Evolutionary conservation across 2,797 vertebrate species (phyloP), one percentile per base, ranked within the genome.

Genomic region (Microctenopoma steveboyesi): DNA sequence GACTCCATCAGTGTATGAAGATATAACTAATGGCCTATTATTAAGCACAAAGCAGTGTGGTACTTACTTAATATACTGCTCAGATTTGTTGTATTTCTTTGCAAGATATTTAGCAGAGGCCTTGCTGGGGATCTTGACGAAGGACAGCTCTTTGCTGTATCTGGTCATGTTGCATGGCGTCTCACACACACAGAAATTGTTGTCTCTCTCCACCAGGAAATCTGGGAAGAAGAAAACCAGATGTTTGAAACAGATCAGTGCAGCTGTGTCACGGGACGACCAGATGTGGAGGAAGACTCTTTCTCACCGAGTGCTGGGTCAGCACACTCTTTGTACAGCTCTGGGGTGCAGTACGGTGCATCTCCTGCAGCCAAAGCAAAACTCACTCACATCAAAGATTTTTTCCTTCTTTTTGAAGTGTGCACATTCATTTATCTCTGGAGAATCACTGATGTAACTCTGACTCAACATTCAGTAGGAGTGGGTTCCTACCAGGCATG

Each of bases 121-220:
- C 85, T 99, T 99, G 95, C 98, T 99, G 88, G 98, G 98, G 81
- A 99, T 99, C 92, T 98, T 98, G 73, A 99, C 98, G 76, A 99
- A 99, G 86, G 97, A 99, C 84, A 99, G 94, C 92, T 99, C 98
- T 90, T 99, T 99, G 86, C 94, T 96, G 18, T 96, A 99, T 85
- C 98, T 95, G 7, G 98, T 99, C 89, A 97, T 95, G 80, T 99
- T 99, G 93, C 98, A 99, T 1, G 98, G 98, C 64, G 97, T 98
- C 85, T 98, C 96, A 9, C 98, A 99, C 66, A 97, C 88, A 69
- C 98, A 99, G 92, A 96, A 99, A 39, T 98, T 95, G 0, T 95
- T 98, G 93, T 99, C 98, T 87, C 94, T 94, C 87, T 99, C 97
- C 90, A 98, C 95, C 87, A 99, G 94, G 91, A 99, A 99, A 87